Evolutionary conservation across 2,113 vertebrate genomes (phyloP).

Genomic region (Elanoides forficatus): DNA sequence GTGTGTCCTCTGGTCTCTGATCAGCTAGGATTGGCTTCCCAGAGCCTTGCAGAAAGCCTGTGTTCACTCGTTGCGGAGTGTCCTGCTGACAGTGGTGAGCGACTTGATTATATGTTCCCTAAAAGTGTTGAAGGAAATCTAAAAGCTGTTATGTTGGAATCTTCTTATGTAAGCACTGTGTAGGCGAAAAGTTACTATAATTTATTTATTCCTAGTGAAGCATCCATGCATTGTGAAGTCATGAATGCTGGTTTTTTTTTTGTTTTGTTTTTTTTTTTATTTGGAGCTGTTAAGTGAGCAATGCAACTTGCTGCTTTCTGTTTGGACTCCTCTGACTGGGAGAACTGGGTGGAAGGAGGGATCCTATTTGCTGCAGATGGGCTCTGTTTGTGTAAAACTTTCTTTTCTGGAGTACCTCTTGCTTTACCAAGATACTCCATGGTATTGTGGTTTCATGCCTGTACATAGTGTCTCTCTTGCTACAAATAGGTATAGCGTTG

Average conservation of each 20-base stretch:
- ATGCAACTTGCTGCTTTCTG: background rate
- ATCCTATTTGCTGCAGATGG: background rate
- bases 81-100: background rate
- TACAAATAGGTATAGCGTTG: background rate
- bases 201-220: background rate
- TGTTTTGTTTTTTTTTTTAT: background rate
- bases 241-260: accelerated
- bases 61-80: accelerated
- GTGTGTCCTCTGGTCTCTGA: background rate
- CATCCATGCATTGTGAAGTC: background rate
- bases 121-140: background rate
- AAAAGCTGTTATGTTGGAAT: background rate
- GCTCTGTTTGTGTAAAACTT: background rate
- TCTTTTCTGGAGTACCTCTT: background rate
- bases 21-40: background rate
- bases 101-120: background rate
- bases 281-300: background rate
- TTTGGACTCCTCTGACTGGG: background rate
- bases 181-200: background rate
- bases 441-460: background rate
- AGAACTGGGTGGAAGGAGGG: background rate
- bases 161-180: background rate
- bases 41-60: background rate
- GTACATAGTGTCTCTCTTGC: background rate
- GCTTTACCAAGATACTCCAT: background rate